Conservation (phyloP, 1,140 invertebrate genomes). For the Rhopalosiphum padi region DNA sequence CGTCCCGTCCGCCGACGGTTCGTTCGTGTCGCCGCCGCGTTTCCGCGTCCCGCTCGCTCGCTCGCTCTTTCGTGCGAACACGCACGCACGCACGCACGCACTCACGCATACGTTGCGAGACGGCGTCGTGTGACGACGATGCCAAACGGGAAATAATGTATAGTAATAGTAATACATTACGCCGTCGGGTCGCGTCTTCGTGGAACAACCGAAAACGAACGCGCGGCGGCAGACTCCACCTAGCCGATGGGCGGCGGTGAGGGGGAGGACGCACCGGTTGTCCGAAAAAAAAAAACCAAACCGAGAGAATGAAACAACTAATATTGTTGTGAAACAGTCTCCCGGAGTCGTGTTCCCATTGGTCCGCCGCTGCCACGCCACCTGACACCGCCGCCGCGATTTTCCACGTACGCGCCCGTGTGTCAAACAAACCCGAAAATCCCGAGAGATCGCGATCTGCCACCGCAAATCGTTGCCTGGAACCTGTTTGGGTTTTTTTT, state of each 20-base stretch:
- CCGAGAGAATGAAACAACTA: not conserved
- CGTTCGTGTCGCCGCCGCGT: not conserved
- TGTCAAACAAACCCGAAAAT: not conserved
- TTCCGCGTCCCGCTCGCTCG: not conserved
- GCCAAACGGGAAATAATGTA: not conserved
- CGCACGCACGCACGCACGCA: not conserved
- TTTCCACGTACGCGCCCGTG: not conserved
- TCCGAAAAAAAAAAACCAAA: not conserved
- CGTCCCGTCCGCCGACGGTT: not conserved
- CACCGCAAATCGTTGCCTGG: not conserved
- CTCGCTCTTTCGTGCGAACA: not conserved
- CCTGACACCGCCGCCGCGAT: not conserved
- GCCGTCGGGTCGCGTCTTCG: not conserved
- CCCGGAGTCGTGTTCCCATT: not conserved
- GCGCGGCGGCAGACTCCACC: not conserved
- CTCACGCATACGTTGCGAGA: not conserved
- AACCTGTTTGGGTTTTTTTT: not conserved
- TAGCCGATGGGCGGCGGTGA: not conserved
- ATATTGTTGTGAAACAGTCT: not conserved
- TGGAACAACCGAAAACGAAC: constrained; percentile 21
- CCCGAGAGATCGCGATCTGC: not conserved
- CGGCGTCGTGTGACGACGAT: not conserved
- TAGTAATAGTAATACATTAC: not conserved
- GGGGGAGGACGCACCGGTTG: not conserved
- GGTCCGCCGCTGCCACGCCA: not conserved